Conservation (phyloP, 1,140 invertebrate genomes). For the Aricia agestis region DNA sequence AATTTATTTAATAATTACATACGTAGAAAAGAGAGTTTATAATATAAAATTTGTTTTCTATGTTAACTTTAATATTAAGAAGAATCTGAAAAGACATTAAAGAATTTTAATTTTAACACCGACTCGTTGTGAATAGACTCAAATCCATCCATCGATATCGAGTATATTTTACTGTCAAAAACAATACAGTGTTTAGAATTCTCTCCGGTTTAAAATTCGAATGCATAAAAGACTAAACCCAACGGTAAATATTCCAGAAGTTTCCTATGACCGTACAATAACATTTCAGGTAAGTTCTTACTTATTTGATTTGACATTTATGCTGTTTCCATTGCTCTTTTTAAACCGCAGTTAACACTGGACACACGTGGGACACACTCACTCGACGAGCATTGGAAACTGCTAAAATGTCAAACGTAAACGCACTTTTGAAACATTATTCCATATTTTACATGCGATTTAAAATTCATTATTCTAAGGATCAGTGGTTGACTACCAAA, state of each 20-base stretch:
- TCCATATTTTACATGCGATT: neutral
- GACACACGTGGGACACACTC: neutral
- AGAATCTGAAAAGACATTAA: too few relatives aligned
- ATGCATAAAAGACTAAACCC: neutral
- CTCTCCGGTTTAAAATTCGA: neutral
- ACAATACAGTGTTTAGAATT: neutral
- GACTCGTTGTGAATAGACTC: too few relatives aligned
- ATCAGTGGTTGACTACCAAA: conserved; percentile 8
- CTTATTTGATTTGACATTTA: neutral
- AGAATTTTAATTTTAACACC: too few relatives aligned
- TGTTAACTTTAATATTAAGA: too few relatives aligned
- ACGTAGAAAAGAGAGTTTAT: too few relatives aligned
- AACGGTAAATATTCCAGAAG: conserved; percentile 15
- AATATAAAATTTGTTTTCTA: too few relatives aligned
- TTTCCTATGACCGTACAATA: neutral
- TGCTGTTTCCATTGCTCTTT: neutral
- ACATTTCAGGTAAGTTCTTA: neutral
- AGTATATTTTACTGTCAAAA: too few relatives aligned
- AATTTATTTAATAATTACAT: too few relatives aligned
- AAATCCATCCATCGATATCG: too few relatives aligned
- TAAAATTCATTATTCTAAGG: neutral
- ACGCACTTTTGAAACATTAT: neutral
- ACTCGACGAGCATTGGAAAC: neutral
- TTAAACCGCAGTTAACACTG: neutral
- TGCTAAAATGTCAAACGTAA: neutral